Evolutionary conservation across 2,113 vertebrate species (phyloP), one percentile per base, ranked within the genome.

Genomic region (Struthidea cinerea): DNA sequence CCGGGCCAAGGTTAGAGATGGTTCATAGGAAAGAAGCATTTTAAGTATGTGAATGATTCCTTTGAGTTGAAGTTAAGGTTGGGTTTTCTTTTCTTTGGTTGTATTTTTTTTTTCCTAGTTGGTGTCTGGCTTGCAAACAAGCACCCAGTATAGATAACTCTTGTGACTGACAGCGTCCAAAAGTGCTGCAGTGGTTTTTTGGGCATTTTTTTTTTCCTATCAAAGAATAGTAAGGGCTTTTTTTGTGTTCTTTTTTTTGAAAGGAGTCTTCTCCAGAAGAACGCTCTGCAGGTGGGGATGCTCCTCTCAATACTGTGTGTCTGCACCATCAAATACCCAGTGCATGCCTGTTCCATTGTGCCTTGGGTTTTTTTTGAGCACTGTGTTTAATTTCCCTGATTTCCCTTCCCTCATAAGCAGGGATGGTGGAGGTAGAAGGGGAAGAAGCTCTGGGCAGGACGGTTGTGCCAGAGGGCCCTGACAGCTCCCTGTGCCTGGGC

Each of bases 231-330:
- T 85, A 41, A 86, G 63, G 69, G 26, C 0, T 5, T 9, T 35
- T 46, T 39, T 61, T 28, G 4, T 61, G 5, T 65, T 84, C 2
- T 50, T 37, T 64, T 74, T 56, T 55, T 52, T 52, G 42, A 32
- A 95, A 85, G 84, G 75, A 64, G 59, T 67, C 47, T 73, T 23
- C 84, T 80, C 70, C 74, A 68, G 88, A 80, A 85, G 84, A 83
- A 9, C 55, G 2, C 33, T 80, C 1, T 6, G 63, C 82, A 95
- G 84, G 84, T 94, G 91, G 17, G 73, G 82, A 73, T 77, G n/a
- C 28, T 64, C 74, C 39, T 42, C 60, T 67, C 46, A 60, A 0
- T 57, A 1, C 30, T 35, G 1, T 1, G 0, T 79, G 27, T 26
- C 57, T 61, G 53, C 42, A 16, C 28, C 2, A 2, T 57, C 46